Evolutionary conservation across 2,113 vertebrate genomes (phyloP).

Genomic region (Diadophis punctatus): DNA sequence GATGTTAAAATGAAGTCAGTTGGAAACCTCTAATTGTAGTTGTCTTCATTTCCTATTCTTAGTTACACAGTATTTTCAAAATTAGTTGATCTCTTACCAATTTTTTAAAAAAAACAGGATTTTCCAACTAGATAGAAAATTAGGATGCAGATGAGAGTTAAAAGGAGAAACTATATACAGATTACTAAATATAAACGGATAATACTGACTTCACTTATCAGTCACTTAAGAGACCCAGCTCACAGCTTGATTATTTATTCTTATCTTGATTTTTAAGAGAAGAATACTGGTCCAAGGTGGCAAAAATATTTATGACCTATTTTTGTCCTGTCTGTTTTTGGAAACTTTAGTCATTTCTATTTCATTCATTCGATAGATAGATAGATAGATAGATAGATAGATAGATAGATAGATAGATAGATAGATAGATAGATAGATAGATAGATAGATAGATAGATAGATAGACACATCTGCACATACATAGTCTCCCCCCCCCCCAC

Average conservation of each 20-base stretch:
- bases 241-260: background rate
- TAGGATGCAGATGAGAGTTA: background rate
- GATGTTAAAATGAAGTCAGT: background rate
- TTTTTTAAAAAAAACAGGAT: background rate
- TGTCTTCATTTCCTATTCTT: background rate
- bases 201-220: background rate
- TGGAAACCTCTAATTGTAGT: background rate
- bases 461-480: background rate
- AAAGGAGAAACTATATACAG: background rate
- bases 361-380: too few species aligned
- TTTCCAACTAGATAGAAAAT: background rate
- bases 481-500: rapidly evolving
- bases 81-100: background rate
- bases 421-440: background rate
- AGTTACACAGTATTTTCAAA: background rate
- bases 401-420: background rate
- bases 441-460: background rate
- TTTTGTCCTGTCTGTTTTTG: too few species aligned
- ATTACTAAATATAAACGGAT: background rate
- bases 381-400: background rate
- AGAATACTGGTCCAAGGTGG: too few species aligned
- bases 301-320: too few species aligned
- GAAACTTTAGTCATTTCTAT: too few species aligned
- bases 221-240: background rate
- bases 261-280: too few species aligned